Percentiles rank a stretch among this genome's conserved stretches.
Evolutionary conservation across 1,140 invertebrate species (phyloP).

Genomic region (Archegozetes longisetosus): DNA sequence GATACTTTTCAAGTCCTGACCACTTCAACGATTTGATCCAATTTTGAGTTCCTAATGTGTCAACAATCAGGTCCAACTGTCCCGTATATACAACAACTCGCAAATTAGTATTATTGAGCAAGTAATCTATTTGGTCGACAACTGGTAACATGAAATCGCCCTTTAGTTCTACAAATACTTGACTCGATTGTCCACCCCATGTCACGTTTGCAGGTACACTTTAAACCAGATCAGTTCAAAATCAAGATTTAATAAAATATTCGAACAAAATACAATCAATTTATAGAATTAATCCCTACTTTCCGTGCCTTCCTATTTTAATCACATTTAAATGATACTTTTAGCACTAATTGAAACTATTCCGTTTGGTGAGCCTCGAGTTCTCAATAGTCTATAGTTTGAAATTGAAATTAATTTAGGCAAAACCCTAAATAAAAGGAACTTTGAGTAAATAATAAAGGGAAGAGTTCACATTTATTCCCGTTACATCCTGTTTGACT

Average conservation of each 20-base stretch:
- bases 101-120: conserved; percentile 46
- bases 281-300: too few species aligned
- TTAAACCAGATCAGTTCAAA: conserved; percentile 34
- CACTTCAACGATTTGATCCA: conserved; percentile 56
- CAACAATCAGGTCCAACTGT: conserved; percentile 50
- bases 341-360: too few species aligned
- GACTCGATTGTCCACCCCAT: conserved; percentile 41
- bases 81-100: conserved; percentile 50
- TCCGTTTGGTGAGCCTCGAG: too few species aligned
- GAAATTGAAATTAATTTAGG: too few species aligned
- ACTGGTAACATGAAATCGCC: conserved; percentile 74
- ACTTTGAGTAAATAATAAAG: too few species aligned
- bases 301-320: too few species aligned
- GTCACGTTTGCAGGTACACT: conserved; percentile 38
- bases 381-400: too few species aligned
- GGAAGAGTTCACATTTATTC: too few species aligned
- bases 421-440: too few species aligned
- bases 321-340: too few species aligned
- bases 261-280: conserved; percentile 26
- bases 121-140: conserved; percentile 35
- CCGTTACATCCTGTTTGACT: too few species aligned
- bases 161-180: conserved; percentile 43
- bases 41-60: conserved; percentile 44
- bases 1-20: conserved; percentile 37
- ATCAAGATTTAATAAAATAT: not conserved